Base-by-base conservation (phyloP, 2,113 vertebrate genomes). In the Litocranius walleri region DNA sequence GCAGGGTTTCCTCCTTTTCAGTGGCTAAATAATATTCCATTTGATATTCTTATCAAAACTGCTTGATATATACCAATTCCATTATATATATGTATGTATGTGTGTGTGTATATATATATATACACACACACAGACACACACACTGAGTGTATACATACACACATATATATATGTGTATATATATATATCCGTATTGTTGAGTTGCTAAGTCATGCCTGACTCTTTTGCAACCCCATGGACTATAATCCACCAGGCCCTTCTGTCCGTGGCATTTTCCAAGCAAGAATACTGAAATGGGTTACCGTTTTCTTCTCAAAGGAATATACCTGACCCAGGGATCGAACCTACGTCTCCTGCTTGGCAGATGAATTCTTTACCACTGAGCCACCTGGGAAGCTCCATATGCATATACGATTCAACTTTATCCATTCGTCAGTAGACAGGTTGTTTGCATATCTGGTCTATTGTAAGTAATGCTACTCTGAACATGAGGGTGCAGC, bases 71-170 rank as follows among this genome's bases (percentile, higher is more conserved):
- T 50, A 33, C 45, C 78, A 81, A 33, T 33, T 81, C 16, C 16
- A 50, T 33, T 2, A 7, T 21, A 33, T 33, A 5, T 33, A 19
- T 11, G 9, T 30, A 30, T 29, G 9, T 21, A 12, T 36, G 9
- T 36, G 17, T 64, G 2, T n/a, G 7, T 56, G 1, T 62, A n/a
- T n/a, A 19, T 30, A 17, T 9, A 67, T 9, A 30, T 0, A 33
- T 0, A 15, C 0, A 62, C 0, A 33, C 0, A 64, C 7, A 67
- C 6, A 67, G 1, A 62, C 1, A 62, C 27, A 61, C 12, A 30
- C 50, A 50, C 50, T 50, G 50, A 8, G 50, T 50, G 1, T 2
- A 25, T 59, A 59, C 25, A 12, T 59, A 59, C 25, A 57, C 2
- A 8, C 14, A 64, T 8, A 8, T 45, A 9, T 9, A 19, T 23